Base-by-base conservation (phyloP, 2,113 vertebrate species). In the Marcusenius ussheri region DNA sequence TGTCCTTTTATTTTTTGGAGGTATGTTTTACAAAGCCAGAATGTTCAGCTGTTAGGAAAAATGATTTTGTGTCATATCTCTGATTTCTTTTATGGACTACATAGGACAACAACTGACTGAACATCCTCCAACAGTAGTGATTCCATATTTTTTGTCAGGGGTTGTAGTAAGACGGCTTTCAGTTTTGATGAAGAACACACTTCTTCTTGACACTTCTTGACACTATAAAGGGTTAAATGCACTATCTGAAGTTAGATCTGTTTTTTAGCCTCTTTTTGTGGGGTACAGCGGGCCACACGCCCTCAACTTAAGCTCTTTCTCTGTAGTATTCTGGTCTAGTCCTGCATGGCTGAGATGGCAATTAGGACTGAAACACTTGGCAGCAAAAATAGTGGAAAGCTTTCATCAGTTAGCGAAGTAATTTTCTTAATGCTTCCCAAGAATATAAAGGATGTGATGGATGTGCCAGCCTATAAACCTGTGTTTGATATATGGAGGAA, bases 381-480 rank as follows among this genome's bases (percentile, higher is more conserved):
- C 92, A 92, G 90, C 85, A 85, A 89, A 92, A 91, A 91, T 93
- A 94, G 93, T 93, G 93, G 92, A 94, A 94, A 92, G 93, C 92
- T 91, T 93, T 91, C 92, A 92, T 93, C 91, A 91, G 88, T 92
- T 91, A 92, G 91, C 92, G 91, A 92, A 92, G 92, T 90, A 93
- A 93, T 93, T 93, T 92, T 90, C 91, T 92, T 93, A 94, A 93
- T 93, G 93, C 90, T 89, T 90, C 89, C 31, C 77, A 90, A 91
- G 88, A 83, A 88, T 89, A 91, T 87, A 87, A 91, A 90, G 90
- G 91, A 90, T 89, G 53, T 93, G 92, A 93, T 93, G 91, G 93
- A 94, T 92, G 92, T 89, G 91, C 88, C 46, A 42, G 74, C 87
- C 91, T 92, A 92, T 90, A 91, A 90, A 88, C 5, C 49, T 56